These are phyloP conservation scores for Siniperca undulata DNA, from an alignment of 2,797 vertebrate species.

Conservation along the genomic window DNA sequence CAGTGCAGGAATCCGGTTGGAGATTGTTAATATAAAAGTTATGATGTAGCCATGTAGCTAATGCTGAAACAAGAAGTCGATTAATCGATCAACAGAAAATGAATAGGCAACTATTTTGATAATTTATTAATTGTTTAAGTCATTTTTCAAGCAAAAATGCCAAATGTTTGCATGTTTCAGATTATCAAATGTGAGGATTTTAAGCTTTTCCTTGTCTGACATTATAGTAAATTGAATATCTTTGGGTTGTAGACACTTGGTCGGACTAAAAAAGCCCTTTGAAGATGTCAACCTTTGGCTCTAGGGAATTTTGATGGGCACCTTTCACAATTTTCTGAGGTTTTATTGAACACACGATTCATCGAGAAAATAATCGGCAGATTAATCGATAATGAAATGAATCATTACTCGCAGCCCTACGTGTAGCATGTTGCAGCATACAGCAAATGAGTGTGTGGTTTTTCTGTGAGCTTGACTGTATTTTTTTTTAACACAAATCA, in stretches of 20 bases:
- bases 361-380: background rate
- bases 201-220: background rate
- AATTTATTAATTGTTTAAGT: too few species aligned
- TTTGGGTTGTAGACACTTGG: background rate
- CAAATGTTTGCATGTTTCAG: too few species aligned
- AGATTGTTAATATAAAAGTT: background rate
- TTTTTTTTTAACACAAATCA: background rate
- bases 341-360: background rate
- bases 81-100: too few species aligned
- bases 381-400: background rate
- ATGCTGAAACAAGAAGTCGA: too few species aligned
- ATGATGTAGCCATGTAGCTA: background rate
- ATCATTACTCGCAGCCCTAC: background rate
- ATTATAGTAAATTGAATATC: too few species aligned
- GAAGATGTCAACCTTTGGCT: background rate
- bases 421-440: too few species aligned
- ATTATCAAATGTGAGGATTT: background rate
- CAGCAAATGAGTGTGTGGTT: too few species aligned
- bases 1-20: too few species aligned
- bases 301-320: background rate
- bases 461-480: background rate
- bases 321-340: background rate
- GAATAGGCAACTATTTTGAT: too few species aligned
- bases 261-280: background rate
- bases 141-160: too few species aligned